phyloP scores from a whole-genome alignment of 2,113 vertebrate genomes.

The Dipodomys stephensi region DNA sequence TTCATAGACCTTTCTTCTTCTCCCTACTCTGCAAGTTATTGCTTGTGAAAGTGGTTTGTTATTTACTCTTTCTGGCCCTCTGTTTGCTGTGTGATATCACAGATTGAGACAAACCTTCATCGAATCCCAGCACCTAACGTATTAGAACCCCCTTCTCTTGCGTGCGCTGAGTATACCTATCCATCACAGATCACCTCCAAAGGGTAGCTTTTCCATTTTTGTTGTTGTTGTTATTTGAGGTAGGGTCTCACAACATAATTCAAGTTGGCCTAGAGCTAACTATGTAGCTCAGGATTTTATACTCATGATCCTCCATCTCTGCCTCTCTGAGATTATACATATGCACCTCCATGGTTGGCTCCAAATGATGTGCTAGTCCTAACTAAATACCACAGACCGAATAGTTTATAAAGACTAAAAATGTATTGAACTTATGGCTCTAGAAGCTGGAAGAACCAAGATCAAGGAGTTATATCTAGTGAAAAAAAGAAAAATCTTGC shows the following conservation, averaged over 20 bases:
- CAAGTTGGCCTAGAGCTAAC: too few species aligned
- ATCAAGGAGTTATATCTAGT: background rate
- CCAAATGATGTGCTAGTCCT: too few species aligned
- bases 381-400: background rate
- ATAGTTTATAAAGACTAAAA: background rate
- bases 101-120: background rate
- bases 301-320: too few species aligned
- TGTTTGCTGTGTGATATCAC: too few species aligned
- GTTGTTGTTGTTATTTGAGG: too few species aligned
- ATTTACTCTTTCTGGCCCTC: background rate
- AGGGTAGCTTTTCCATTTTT: background rate
- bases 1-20: background rate
- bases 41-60: background rate
- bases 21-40: background rate
- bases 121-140: fast-evolving
- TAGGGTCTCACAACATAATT: too few species aligned
- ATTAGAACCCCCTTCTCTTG: background rate
- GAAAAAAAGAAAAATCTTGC: background rate
- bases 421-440: background rate
- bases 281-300: too few species aligned
- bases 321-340: too few species aligned
- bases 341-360: too few species aligned
- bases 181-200: background rate
- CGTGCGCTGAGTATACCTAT: background rate
- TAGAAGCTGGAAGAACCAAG: background rate